Evolutionary conservation across 1,140 invertebrate genomes (phyloP).

Genomic region (Drosophila paulistorum): DNA sequence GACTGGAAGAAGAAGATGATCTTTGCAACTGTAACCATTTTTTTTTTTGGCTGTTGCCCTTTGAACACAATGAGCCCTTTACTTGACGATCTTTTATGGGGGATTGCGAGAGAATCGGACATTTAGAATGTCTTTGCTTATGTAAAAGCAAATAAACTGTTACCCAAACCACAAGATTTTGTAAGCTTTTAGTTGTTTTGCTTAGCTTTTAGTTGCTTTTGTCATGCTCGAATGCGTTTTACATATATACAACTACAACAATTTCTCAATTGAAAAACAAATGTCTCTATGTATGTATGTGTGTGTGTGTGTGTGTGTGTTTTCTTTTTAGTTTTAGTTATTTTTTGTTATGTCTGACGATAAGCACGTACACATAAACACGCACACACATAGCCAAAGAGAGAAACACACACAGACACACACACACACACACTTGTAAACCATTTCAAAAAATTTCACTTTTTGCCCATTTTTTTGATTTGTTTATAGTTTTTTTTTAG

Average conservation of each 20-base stretch:
- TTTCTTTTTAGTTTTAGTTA: conserved; percentile 36
- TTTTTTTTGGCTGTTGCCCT: neutral
- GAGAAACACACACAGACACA: neutral
- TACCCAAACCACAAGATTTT: neutral
- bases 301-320: neutral
- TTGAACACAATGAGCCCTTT: neutral
- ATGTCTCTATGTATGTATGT: too few species aligned
- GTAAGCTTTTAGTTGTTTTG: neutral
- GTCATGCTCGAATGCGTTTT: neutral
- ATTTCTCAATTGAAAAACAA: too few species aligned
- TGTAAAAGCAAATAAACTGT: neutral
- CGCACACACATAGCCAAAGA: conserved; percentile 32
- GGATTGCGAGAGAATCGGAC: too few species aligned
- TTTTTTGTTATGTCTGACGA: conserved; percentile 62
- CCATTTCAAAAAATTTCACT: conserved; percentile 67
- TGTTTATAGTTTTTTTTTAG: conserved; percentile 9
- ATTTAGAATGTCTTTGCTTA: too few species aligned
- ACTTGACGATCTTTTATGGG: neutral
- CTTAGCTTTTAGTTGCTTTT: neutral
- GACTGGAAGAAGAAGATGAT: neutral
- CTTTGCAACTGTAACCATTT: neutral
- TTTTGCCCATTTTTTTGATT: conserved; percentile 65
- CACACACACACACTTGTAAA: conserved; percentile 19
- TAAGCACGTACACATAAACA: conserved; percentile 55
- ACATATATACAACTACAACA: neutral